Percentiles rank a stretch among this genome's conserved stretches.
Evolutionary conservation across 2,113 vertebrate genomes (phyloP).

Genomic region (Vidua chalybeata): DNA sequence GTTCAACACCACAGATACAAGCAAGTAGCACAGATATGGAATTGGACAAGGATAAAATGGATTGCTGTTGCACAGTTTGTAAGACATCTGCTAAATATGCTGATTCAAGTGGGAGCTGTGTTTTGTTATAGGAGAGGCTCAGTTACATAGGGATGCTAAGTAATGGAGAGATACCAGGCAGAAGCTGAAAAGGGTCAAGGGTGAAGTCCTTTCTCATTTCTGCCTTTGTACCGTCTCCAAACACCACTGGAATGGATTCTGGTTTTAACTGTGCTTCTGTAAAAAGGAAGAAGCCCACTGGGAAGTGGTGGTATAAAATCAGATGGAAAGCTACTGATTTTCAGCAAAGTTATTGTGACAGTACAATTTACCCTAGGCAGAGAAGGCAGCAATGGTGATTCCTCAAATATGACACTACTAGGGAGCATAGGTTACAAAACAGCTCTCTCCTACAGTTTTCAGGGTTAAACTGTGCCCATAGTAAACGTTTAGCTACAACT

Average conservation of each 20-base stretch:
- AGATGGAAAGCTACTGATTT: not conserved
- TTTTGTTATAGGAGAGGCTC: not conserved
- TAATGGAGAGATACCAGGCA: not conserved
- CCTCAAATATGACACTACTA: not conserved
- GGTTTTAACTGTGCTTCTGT: not conserved
- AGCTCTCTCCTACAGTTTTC: not conserved
- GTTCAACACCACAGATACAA: not conserved
- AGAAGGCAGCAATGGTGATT: not conserved
- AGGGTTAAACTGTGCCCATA: not conserved
- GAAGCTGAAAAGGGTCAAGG: not conserved
- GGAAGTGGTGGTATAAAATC: not conserved
- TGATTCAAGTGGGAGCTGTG: not conserved
- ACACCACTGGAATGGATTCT: not conserved
- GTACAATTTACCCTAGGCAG: not conserved
- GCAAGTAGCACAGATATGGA: not conserved
- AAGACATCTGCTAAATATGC: fast-evolving
- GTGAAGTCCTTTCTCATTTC: not conserved
- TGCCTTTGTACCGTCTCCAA: not conserved
- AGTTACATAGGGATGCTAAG: not conserved
- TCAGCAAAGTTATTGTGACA: not conserved
- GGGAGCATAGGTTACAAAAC: not conserved
- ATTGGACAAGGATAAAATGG: not conserved
- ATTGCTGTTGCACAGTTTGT: not conserved
- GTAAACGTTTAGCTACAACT: conserved; percentile 4
- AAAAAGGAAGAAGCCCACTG: not conserved